Conservation (phyloP, 2,888 invertebrate genomes). For the Peribatodes rhomboidaria region DNA sequence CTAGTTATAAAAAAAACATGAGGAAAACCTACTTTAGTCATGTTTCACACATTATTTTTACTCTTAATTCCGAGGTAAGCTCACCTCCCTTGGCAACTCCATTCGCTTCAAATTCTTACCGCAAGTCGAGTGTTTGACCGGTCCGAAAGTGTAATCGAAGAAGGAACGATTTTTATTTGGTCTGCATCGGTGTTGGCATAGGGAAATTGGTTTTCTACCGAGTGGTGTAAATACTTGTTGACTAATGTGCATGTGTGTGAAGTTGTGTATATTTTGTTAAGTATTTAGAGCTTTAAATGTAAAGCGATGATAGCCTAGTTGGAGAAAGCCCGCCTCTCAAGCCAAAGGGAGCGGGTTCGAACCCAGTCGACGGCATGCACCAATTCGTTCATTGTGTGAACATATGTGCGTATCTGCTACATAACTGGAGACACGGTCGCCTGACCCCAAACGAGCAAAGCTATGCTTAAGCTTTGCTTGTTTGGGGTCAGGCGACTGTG, state of each 20-base stretch:
- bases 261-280: not conserved
- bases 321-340: too few relatives aligned
- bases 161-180: slow-evolving; percentile 59
- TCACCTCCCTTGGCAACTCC: not conserved
- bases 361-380: too few relatives aligned
- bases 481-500: too few relatives aligned
- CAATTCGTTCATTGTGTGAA: too few relatives aligned
- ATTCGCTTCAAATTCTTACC: not conserved
- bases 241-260: not conserved
- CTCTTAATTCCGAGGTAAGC: not conserved
- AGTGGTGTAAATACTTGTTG: slow-evolving; percentile 39
- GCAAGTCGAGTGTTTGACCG: slow-evolving; percentile 62
- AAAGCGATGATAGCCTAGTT: too few relatives aligned
- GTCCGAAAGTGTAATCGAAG: slow-evolving; percentile 66
- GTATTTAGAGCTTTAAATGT: too few relatives aligned
- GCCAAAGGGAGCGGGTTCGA: too few relatives aligned
- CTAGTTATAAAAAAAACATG: too few relatives aligned
- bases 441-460: too few relatives aligned
- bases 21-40: not conserved
- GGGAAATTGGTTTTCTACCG: slow-evolving; percentile 67
- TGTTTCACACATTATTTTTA: not conserved
- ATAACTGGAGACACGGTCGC: too few relatives aligned
- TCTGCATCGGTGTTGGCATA: slow-evolving; percentile 56
- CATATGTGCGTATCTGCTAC: too few relatives aligned
- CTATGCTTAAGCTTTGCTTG: too few relatives aligned